Base-by-base conservation (phyloP, 2,797 vertebrate genomes). In the Spinus pinus region DNA sequence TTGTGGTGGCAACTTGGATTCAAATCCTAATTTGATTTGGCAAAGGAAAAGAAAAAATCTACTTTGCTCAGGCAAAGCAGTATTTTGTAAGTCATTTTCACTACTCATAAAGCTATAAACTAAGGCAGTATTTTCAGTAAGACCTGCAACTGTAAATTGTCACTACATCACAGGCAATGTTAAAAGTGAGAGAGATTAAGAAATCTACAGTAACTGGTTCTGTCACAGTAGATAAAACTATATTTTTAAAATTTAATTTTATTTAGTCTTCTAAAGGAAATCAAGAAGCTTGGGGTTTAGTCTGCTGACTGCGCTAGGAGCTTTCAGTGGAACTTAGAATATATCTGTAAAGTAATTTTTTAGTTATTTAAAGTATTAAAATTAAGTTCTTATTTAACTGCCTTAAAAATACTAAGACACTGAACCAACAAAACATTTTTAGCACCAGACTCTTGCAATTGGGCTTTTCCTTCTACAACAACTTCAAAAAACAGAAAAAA, bases 341-440 rank as follows among this genome's bases (percentile, higher is more conserved):
- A 3, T 13, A 70, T 14, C 28, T 53, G 27, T 37, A 42, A 64
- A 86, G 7, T 14, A 60, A 53, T 71, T 81, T 50, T 62, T 85
- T 28, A 28, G 42, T 54, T 86, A 56, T 7, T 14, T 61, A 19
- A 91, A 31, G 13, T 51, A 80, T 81, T 62, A 67, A 64, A 93
- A 90, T 54, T 19, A 84, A 60, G 60, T 51, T 22, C 17, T 67
- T 9, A 39, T 53, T 73, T 56, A 82, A 73, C 17, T 70, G 22
- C 22, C 31, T 73, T 64, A 82, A 71, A 95, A 94, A 75, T 16
- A 10, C 47, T 41, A 77, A 28, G 31, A 62, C 8, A 60, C 39
- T 86, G 54, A 71, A 96, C 90, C 7, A 89, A 92, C 53, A 69
- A 73, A 94, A 46, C 51, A 69, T n/a, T 95, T 88, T 88, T 12